Base-by-base conservation (phyloP, 2,888 invertebrate genomes). In the Rosalia funebris region DNA sequence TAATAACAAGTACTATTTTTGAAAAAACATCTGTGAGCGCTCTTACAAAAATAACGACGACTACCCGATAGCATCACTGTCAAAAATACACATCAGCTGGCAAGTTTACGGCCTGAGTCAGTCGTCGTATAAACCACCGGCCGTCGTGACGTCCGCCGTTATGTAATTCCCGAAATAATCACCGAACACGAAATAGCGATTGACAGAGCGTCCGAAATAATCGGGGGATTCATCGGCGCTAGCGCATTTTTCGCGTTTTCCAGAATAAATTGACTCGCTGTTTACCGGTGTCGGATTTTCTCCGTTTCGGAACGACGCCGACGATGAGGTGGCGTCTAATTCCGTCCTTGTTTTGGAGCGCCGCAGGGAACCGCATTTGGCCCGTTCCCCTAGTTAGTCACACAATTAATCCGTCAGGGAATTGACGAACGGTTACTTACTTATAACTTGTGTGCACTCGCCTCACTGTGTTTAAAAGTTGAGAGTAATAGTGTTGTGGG, bases 81-180 rank as follows among this genome's bases (percentile, higher is more conserved):
- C 72, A 62, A 71, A 77, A 78, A 78, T 77, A 77, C 63, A 60
- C 68, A 72, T 75, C 76, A 77, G 76, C 77, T 77, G 76, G 76
- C 74, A 68, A 64, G 57, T 68, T 62, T 61, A 66, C 60, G 67
- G 66, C 60, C 69, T 77, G 75, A 76, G 68, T 77, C 76, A 76
- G 72, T 67, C 72, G 69, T 69, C 73, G 25, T 16, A 32, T 68
- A 69, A 72, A 73, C 68, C 70, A 70, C 71, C 64, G 68, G 60
- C 65, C 59, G 37, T 25, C 39, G 48, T 64, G 63, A 62, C 63
- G 63, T 62, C 42, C 42, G 37, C 20, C 45, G 36, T 64, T 62
- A 66, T 59, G 53, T 63, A 63, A 62, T 61, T 62, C 61, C 63
- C 15, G 58, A 63, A 66, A 62, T 63, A 62, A 54, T 46, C 37